These are phyloP conservation scores for Thripadectes ignobilis DNA, from an alignment of 2,797 vertebrate genomes.

Conservation along the genomic window DNA sequence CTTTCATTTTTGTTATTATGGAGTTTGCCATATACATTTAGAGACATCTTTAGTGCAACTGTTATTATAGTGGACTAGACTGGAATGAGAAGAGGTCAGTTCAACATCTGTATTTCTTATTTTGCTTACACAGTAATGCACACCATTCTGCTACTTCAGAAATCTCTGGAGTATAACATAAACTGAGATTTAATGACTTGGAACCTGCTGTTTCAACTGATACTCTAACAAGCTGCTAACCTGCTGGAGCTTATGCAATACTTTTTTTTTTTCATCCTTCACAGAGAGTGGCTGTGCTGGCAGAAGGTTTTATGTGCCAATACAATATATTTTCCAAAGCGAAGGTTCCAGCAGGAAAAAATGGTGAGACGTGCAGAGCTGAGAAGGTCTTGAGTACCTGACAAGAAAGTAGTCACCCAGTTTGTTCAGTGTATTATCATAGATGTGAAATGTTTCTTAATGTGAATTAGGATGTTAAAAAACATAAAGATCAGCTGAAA, in stretches of 20 bases:
- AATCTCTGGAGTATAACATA: slow-evolving; percentile 5
- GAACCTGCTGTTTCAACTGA: slow-evolving; percentile 36
- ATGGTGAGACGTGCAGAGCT: not conserved
- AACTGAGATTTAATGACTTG: slow-evolving; percentile 33
- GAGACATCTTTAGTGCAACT: not conserved
- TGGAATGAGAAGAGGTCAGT: not conserved
- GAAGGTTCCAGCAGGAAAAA: not conserved
- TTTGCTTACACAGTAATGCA: not conserved
- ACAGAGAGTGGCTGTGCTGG: not conserved
- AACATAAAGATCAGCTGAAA: not conserved
- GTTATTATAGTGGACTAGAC: not conserved
- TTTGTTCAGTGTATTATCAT: not conserved
- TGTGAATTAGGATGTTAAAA: not conserved
- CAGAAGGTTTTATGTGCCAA: not conserved
- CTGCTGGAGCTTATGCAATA: not conserved
- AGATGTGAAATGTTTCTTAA: not conserved
- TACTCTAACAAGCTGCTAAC: slow-evolving; percentile 30
- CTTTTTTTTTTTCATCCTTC: not conserved
- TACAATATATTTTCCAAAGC: not conserved
- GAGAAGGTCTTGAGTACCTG: not conserved
- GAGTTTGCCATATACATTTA: not conserved
- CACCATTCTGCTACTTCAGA: not conserved
- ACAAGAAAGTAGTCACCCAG: not conserved
- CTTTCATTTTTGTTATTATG: not conserved
- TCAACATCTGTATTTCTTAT: slow-evolving; percentile 15